phyloP scores from a whole-genome alignment of 2,113 vertebrate species.

The Boleophthalmus pectinirostris region DNA sequence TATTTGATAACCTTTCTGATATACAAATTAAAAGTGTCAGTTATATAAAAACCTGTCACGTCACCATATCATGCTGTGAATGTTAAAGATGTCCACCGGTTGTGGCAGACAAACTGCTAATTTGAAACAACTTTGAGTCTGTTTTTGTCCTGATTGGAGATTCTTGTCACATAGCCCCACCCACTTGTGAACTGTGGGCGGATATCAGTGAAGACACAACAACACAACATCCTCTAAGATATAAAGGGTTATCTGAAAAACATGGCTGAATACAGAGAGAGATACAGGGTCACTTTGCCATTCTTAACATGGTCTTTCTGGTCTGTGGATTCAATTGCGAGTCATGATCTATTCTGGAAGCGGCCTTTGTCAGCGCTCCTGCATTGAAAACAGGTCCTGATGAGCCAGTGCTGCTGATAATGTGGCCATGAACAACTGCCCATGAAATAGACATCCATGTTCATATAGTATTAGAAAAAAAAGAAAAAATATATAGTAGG shows the following conservation, averaged over 20 bases:
- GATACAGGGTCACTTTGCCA: constrained; percentile 20
- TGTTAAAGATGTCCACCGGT: neutral
- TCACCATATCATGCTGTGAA: neutral
- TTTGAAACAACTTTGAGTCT: neutral
- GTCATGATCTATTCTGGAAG: constrained; percentile 67
- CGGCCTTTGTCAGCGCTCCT: constrained; percentile 71
- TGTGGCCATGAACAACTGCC: constrained; percentile 60
- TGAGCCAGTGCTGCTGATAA: constrained; percentile 63
- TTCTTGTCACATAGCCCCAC: neutral
- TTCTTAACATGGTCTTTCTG: constrained; percentile 41
- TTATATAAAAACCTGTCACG: too few relatives aligned
- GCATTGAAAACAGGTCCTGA: constrained; percentile 57
- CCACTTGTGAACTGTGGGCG: neutral
- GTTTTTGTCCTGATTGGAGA: neutral
- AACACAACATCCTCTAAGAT: neutral
- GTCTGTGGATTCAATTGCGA: constrained; percentile 54
- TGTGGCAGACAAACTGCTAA: neutral
- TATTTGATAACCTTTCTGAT: too few relatives aligned
- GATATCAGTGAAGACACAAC: neutral
- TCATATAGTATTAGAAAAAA: neutral
- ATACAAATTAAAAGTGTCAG: too few relatives aligned
- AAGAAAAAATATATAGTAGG: neutral
- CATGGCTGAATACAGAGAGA: neutral
- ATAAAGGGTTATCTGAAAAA: neutral
- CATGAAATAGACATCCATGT: constrained; percentile 23